phyloP scores from a whole-genome alignment of 2,797 vertebrate species.

The Lepidocolaptes lacrymiger region DNA sequence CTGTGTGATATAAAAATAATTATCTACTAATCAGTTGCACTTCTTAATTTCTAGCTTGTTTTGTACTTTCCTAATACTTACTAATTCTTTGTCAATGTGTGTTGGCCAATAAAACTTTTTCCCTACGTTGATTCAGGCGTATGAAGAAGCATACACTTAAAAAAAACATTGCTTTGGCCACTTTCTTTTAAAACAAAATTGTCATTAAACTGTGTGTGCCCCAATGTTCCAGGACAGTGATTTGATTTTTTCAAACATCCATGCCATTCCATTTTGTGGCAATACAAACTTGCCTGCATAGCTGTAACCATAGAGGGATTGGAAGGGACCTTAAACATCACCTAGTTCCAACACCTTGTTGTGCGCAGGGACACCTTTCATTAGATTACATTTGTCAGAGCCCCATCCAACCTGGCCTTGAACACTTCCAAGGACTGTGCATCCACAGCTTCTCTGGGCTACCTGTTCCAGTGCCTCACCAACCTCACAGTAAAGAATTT shows the following conservation, averaged over 20 bases:
- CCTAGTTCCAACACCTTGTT: neutral
- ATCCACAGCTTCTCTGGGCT: neutral
- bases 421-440: neutral
- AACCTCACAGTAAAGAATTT: neutral
- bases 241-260: neutral
- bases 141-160: neutral
- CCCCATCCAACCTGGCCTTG: neutral
- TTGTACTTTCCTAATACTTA: neutral
- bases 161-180: neutral
- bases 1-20: neutral
- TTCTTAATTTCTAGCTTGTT: neutral
- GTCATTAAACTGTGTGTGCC: neutral
- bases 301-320: neutral
- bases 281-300: neutral
- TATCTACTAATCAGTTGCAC: neutral
- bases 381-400: neutral
- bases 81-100: neutral
- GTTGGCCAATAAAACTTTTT: neutral
- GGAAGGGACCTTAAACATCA: neutral
- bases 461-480: neutral
- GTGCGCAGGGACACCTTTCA: neutral
- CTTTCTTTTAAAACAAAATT: neutral
- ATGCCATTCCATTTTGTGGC: neutral
- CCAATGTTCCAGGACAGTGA: neutral
- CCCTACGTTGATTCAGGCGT: neutral